A percentile compares a stretch with the other conserved stretches of the same genome.
Evolutionary conservation across 2,888 invertebrate genomes (phyloP).

Genomic region (Lacanobia oleracea): DNA sequence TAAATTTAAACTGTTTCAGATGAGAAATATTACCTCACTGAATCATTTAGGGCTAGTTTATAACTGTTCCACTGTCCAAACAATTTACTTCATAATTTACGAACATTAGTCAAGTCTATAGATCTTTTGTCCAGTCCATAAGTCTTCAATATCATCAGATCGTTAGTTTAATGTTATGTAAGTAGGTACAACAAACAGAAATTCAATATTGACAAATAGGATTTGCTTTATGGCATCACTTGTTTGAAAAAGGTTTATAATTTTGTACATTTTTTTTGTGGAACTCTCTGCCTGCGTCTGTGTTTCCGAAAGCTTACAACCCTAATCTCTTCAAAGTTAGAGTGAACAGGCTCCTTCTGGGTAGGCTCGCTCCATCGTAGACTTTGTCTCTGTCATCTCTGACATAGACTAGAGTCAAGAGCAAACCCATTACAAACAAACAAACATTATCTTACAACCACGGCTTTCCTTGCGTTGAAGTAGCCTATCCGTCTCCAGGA

Average conservation of each 20-base stretch:
- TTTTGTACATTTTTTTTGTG: too few species aligned
- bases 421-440: too few species aligned
- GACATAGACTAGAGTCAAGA: too few species aligned
- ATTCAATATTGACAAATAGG: neutral
- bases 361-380: too few species aligned
- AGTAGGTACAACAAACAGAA: neutral
- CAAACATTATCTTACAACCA: neutral
- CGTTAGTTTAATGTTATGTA: neutral
- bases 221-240: neutral
- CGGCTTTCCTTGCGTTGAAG: neutral
- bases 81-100: conserved; percentile 33
- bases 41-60: too few species aligned
- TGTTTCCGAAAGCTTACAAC: too few species aligned
- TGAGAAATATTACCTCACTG: conserved; percentile 1
- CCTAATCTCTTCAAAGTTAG: too few species aligned
- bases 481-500: too few species aligned
- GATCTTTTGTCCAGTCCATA: conserved; percentile 5
- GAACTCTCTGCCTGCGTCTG: too few species aligned
- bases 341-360: too few species aligned
- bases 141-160: conserved; percentile 5
- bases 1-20: conserved; percentile 2
- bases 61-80: conserved; percentile 17
- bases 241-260: neutral
- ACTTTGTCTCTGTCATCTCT: too few species aligned
- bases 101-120: neutral